A percentile compares a stretch with the other conserved stretches of the same genome.
These are phyloP conservation scores for Drosophila pandora DNA, from an alignment of 1,140 invertebrate genomes.

Conservation along the genomic window DNA sequence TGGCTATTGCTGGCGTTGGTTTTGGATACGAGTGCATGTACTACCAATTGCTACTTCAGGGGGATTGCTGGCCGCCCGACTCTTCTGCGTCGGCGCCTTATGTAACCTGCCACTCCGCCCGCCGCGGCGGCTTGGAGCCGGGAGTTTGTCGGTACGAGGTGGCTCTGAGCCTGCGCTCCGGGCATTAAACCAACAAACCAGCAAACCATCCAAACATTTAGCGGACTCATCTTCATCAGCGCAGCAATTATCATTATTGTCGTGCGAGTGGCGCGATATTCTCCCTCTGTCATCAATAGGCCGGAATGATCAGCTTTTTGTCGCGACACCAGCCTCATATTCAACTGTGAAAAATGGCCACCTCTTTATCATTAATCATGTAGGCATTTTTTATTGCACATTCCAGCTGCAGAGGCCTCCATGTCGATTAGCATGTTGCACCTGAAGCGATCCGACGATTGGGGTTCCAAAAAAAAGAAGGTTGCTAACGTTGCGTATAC, in stretches of 20 bases:
- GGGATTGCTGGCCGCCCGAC: slow-evolving; percentile 23
- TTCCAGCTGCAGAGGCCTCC: slow-evolving; percentile 18
- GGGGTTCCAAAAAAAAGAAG: slow-evolving; percentile 15
- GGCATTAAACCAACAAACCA: slow-evolving; percentile 2
- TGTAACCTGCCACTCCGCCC: slow-evolving; percentile 40
- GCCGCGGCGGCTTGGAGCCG: neutral
- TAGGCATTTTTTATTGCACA: slow-evolving; percentile 9
- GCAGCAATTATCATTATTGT: slow-evolving; percentile 49
- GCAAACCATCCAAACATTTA: slow-evolving; percentile 14
- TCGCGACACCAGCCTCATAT: slow-evolving; percentile 15
- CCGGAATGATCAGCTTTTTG: slow-evolving; percentile 58
- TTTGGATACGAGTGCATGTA: neutral
- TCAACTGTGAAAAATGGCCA: slow-evolving; percentile 46
- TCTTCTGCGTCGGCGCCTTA: slow-evolving; percentile 75
- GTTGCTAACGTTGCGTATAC: slow-evolving; percentile 33
- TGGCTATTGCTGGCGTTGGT: slow-evolving; percentile 24
- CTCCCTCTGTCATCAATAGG: slow-evolving; percentile 65
- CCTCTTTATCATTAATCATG: slow-evolving; percentile 41
- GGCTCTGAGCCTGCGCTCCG: slow-evolving; percentile 3
- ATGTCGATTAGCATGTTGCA: slow-evolving; percentile 32
- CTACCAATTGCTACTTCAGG: slow-evolving; percentile 29
- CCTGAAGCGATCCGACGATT: slow-evolving; percentile 15
- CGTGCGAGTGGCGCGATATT: slow-evolving; percentile 26
- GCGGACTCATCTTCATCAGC: slow-evolving; percentile 71
- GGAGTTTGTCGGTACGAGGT: slow-evolving; percentile 7